Percentiles rank a stretch among this genome's conserved stretches.
These are phyloP conservation scores for Thalassaphorura encarpata DNA, from an alignment of 1,140 invertebrate genomes.

Conservation along the genomic window DNA sequence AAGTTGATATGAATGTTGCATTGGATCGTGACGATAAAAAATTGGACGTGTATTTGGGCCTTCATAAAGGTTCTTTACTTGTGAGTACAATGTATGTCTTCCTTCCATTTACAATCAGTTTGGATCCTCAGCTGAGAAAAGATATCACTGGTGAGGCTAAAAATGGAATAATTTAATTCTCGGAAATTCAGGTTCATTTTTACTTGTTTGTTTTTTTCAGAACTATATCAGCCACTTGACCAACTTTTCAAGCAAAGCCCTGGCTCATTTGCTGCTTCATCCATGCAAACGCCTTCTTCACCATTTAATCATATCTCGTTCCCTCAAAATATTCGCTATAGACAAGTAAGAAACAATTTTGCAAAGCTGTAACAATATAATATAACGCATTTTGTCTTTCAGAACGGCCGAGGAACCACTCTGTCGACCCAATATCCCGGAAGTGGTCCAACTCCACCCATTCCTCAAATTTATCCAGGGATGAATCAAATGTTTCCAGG, in stretches of 20 bases:
- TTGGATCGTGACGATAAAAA: conserved; percentile 90
- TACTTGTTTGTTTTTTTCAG: conserved; percentile 8
- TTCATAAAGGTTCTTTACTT: conserved; percentile 67
- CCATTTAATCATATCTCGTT: conserved; percentile 1
- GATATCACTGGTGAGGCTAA: conserved; percentile 68
- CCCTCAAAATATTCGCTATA: neutral
- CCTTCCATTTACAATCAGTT: conserved; percentile 89
- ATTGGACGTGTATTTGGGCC: conserved; percentile 81
- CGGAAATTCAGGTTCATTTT: neutral
- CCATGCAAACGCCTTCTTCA: conserved; percentile 1
- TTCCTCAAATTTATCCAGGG: too few species aligned
- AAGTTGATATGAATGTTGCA: conserved; percentile 77
- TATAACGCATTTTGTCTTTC: too few species aligned
- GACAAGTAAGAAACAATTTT: too few species aligned
- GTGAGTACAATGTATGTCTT: conserved; percentile 87
- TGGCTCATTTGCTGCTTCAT: neutral
- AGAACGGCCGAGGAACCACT: too few species aligned
- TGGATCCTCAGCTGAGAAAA: conserved; percentile 92
- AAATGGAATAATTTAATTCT: neutral
- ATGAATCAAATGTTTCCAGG: too few species aligned
- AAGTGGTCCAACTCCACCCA: too few species aligned
- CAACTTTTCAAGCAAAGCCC: conserved; percentile 28
- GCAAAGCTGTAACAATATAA: too few species aligned
- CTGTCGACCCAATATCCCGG: too few species aligned
- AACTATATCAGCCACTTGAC: conserved; percentile 30